Evolutionary conservation across 2,888 invertebrate species (phyloP).

Genomic region (Drosophila parthenogenetica): DNA sequence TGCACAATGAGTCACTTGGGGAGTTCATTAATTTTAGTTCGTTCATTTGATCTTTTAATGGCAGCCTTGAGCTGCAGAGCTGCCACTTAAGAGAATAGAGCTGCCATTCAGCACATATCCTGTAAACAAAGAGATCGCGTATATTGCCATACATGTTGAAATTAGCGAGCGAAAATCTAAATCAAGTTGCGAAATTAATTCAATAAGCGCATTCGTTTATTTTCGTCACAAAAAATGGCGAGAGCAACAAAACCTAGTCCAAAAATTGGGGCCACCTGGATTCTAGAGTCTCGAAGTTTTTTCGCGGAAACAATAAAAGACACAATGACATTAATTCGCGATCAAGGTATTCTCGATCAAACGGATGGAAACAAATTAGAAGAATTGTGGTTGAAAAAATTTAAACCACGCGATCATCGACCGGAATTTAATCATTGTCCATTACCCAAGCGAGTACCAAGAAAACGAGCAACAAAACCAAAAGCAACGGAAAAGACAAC

Average conservation of each 20-base stretch:
- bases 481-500: neutral
- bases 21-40: no score
- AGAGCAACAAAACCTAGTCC: neutral
- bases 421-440: slow-evolving; percentile 7
- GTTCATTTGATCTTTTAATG: slow-evolving; percentile 1
- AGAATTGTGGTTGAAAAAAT: slow-evolving; percentile 20
- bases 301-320: slow-evolving; percentile 9
- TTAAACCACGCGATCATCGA: neutral
- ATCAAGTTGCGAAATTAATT: neutral
- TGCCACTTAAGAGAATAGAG: neutral
- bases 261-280: slow-evolving; percentile 3
- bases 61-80: neutral
- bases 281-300: slow-evolving; percentile 27
- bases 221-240: slow-evolving; percentile 1
- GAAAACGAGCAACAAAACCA: neutral
- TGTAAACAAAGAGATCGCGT: slow-evolving; percentile 3
- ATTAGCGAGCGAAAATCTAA: neutral
- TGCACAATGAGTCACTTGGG: no score
- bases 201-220: neutral
- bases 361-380: slow-evolving; percentile 3
- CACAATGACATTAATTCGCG: neutral
- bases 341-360: neutral
- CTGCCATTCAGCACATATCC: neutral
- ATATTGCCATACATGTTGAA: neutral
- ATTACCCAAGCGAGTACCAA: neutral